Base-by-base conservation (phyloP, 2,113 vertebrate species). In the Tetraodon nigroviridis region DNA sequence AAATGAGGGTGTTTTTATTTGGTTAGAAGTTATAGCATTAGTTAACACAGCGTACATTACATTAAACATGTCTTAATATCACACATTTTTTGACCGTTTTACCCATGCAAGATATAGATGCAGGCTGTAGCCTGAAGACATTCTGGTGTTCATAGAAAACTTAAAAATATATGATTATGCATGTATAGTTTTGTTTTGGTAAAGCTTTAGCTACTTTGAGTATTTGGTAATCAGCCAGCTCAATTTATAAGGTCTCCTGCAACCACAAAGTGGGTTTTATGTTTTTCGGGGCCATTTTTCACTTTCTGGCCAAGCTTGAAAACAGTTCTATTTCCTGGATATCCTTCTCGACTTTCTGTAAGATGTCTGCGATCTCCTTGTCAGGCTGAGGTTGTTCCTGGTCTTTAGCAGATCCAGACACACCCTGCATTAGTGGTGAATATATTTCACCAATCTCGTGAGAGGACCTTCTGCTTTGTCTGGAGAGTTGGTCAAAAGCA, bases 381-480 rank as follows among this genome's bases (percentile, higher is more conserved):
- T 64, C 45, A 7, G 42, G 52, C 41, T 67, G 45, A 50, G n/a
- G n/a, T 13, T 42, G 42, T 14, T 73, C 49, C 50, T 58, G 24
- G 29, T 8, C 65, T 61, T 17, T 51, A 2, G 18, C 52, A 40
- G 59, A 54, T 45, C 47, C 58, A 5, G 22, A 20, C 13, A 11
- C 22, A 11, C 71, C 77, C 21, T 69, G 41, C 15, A 67, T 80
- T 6, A 90, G 89, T 61, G 92, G 86, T 0, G 92, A 89, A 66
- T 90, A 88, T 69, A 92, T 93, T 75, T 89, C 91, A 69, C 87
- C 84, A 62, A 71, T 57, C 32, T 73, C 90, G 60, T 84, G 83
- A 51, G 87, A 89, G 19, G 79, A 46, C 27, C 2, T 10, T 55
- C 45, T 61, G 73, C 84, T 84, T 85, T 83, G 32, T 37, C 32